These are phyloP conservation scores for Crotophaga sulcirostris DNA, from an alignment of 2,113 vertebrate species.

Conservation along the genomic window DNA sequence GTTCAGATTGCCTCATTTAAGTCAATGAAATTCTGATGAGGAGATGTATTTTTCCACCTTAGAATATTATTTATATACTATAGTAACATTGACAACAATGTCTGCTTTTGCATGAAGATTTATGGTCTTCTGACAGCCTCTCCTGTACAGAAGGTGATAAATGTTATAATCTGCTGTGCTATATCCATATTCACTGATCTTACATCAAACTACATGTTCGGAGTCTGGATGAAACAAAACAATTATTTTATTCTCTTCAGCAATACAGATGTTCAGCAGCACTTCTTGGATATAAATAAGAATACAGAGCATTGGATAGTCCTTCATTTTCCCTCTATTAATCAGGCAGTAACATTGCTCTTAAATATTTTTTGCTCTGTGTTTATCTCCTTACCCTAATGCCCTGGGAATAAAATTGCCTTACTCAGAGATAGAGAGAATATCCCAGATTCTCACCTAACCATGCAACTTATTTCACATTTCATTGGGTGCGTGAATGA, in stretches of 20 bases:
- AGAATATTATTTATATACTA: not conserved
- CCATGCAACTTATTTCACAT: constrained; percentile 65
- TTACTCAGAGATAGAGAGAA: not conserved
- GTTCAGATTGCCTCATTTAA: constrained; percentile 58
- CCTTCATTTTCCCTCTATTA: not conserved
- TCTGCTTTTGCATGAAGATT: constrained; percentile 18
- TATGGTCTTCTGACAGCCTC: not conserved
- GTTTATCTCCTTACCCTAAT: constrained; percentile 17
- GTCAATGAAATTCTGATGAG: constrained; percentile 37
- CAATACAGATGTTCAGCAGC: not conserved
- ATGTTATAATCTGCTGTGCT: not conserved
- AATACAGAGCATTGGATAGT: not conserved
- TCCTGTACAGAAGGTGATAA: not conserved
- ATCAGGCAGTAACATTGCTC: not conserved
- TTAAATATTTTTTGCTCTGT: not conserved
- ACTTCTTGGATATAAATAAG: not conserved
- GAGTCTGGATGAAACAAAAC: not conserved
- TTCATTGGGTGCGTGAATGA: constrained; percentile 54
- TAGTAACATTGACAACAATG: not conserved
- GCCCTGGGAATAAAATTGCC: not conserved
- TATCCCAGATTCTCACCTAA: constrained; percentile 24
- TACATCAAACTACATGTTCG: not conserved
- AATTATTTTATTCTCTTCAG: not conserved
- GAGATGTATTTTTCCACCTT: not conserved
- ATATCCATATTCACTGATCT: not conserved